A percentile compares a stretch with the other conserved stretches of the same genome.
These are phyloP conservation scores for Vipera latastei DNA, from an alignment of 2,797 vertebrate genomes.

Conservation along the genomic window DNA sequence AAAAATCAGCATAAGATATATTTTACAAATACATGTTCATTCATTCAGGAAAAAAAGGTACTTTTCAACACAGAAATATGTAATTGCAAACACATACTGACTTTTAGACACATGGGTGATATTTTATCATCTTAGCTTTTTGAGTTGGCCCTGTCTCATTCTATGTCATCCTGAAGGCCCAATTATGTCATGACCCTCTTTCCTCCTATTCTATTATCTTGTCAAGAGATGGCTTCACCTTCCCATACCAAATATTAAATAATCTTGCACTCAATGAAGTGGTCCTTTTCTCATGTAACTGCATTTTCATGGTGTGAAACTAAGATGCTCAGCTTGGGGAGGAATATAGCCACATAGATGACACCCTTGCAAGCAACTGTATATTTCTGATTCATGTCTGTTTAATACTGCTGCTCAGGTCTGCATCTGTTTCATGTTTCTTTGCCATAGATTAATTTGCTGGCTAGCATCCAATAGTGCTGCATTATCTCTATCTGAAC, in stretches of 20 bases:
- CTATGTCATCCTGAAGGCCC: neutral
- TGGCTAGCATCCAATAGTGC: neutral
- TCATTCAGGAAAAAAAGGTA: neutral
- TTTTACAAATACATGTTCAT: neutral
- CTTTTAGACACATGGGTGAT: neutral
- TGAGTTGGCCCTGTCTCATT: neutral
- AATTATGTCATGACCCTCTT: neutral
- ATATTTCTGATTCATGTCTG: neutral
- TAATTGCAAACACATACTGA: neutral
- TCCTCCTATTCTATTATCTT: neutral
- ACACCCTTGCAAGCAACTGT: neutral
- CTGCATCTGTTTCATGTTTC: neutral
- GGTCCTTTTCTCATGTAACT: neutral
- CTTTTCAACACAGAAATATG: neutral
- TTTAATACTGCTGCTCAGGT: neutral
- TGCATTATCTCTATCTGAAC: neutral
- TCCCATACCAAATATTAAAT: neutral
- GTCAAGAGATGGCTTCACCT: neutral
- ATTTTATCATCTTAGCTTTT: neutral
- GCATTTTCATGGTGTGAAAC: neutral
- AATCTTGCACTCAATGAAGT: neutral
- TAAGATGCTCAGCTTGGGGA: neutral
- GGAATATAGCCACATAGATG: neutral
- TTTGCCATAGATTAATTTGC: neutral
- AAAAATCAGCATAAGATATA: conserved; percentile 29